Evolutionary conservation across 2,113 vertebrate species (phyloP), one percentile per base, ranked within the genome.

Genomic region (Plecturocebus donacophilus): DNA sequence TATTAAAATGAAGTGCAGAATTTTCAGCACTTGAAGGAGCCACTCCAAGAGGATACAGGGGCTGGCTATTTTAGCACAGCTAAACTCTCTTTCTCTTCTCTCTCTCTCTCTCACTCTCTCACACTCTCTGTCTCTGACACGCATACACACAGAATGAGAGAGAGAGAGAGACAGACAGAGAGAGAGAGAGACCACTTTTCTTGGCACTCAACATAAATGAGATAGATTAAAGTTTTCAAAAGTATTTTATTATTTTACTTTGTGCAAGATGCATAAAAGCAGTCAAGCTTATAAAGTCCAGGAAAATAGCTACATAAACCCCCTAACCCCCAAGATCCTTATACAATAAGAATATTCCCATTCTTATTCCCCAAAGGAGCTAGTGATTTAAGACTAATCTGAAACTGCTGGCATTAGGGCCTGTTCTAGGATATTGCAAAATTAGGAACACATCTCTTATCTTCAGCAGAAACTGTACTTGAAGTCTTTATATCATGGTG

Each of bases 401-500:
- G 42, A 83, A n/a, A 27, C 47, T 79, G 20, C 73, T 20, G 49
- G 79, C 40, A 54, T 85, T 83, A 79, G 23, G 38, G 20, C 30
- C 81, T 79, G 16, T 40, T 38, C 42, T 52, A 64, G 38, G 16
- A 81, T 45, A 87, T 45, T 80, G 61, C n/a, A 47, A 83, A 86
- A 86, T 54, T 76, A 73, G 35, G 19, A 4, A 91, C 64, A 40
- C 8, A 64, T 6, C 19, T 93, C 40, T 86, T 58, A 54, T 82
- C 76, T 94, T 71, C 30, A 91, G 12, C n/a, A 94, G 56, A 75
- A 86, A 83, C 47, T 95, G 4, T n/a, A 64, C 42, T 87, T 94
- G 47, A 86, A 84, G 86, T 91, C 38, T 90, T 91, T 81, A 40
- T 45, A 76, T 68, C 38, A 83, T 25, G 21, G 25, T 66, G 2